These are phyloP conservation scores for Chrysochloris asiatica DNA, from an alignment of 2,113 vertebrate genomes.

Conservation along the genomic window DNA sequence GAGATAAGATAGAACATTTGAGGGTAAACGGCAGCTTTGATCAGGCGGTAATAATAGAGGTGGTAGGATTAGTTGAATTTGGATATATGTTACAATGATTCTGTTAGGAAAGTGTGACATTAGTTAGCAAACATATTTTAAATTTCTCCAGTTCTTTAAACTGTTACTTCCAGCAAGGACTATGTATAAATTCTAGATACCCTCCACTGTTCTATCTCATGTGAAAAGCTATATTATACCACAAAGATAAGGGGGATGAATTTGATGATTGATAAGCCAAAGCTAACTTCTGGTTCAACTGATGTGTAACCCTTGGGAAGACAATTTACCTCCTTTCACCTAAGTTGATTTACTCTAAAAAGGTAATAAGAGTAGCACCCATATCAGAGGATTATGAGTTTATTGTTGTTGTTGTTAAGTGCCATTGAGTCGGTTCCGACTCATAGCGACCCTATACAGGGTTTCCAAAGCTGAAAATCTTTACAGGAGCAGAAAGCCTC, in stretches of 20 bases:
- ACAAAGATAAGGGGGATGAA: neutral
- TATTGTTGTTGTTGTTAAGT: no score
- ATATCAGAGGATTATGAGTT: no score
- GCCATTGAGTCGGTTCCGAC: no score
- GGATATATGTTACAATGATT: neutral
- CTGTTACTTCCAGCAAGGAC: neutral
- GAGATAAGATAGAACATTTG: slow-evolving; percentile 36
- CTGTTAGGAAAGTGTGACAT: slow-evolving; percentile 49
- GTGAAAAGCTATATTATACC: neutral
- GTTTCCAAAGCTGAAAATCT: no score
- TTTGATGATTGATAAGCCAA: neutral
- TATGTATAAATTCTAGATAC: neutral
- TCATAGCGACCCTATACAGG: no score
- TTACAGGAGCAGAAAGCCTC: no score
- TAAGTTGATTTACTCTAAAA: neutral
- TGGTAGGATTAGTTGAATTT: slow-evolving; percentile 4
- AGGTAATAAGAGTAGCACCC: neutral
- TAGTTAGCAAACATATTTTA: slow-evolving; percentile 37
- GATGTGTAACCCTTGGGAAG: no score
- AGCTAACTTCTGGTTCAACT: neutral
- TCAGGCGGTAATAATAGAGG: neutral
- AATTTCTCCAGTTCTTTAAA: slow-evolving; percentile 3
- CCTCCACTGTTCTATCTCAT: neutral
- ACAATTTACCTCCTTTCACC: neutral
- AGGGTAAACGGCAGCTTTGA: neutral